Evolutionary conservation across 1,140 invertebrate genomes (phyloP).

Genomic region (Colletes latitarsis): DNA sequence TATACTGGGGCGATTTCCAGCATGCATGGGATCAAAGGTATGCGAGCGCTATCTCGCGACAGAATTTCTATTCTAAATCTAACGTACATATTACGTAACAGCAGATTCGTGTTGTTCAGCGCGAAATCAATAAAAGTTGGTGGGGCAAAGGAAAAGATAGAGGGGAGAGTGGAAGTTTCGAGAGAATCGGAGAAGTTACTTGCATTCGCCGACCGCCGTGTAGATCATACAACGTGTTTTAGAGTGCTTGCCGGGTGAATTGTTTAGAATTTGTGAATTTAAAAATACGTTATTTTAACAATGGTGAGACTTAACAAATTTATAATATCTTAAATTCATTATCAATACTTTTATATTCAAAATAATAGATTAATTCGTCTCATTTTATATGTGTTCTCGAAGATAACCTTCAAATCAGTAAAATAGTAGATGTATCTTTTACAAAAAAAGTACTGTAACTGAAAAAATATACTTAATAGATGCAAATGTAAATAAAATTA

Average conservation of each 20-base stretch:
- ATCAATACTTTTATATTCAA: not conserved
- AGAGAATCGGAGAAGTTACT: slow-evolving; percentile 56
- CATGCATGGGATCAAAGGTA: no score
- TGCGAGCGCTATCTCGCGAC: not conserved
- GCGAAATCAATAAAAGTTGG: slow-evolving; percentile 48
- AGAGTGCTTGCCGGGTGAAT: slow-evolving; percentile 47
- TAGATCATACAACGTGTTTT: slow-evolving; percentile 71
- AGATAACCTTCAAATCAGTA: slow-evolving; percentile 8
- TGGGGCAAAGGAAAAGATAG: not conserved
- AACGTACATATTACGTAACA: slow-evolving; percentile 31
- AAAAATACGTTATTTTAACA: not conserved
- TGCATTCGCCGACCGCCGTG: not conserved
- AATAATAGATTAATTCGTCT: not conserved
- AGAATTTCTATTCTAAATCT: not conserved
- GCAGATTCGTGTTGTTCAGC: not conserved
- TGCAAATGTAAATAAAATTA: no score
- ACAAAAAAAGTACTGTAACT: not conserved
- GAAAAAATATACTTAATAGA: not conserved
- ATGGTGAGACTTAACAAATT: slow-evolving; percentile 52
- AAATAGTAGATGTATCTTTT: not conserved
- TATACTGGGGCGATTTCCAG: no score
- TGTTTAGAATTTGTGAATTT: not conserved
- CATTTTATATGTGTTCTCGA: not conserved
- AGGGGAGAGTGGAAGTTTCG: slow-evolving; percentile 64
- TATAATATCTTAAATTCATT: not conserved